Evolutionary conservation across 2,797 vertebrate genomes (phyloP).

Genomic region (Graptemys geographica): DNA sequence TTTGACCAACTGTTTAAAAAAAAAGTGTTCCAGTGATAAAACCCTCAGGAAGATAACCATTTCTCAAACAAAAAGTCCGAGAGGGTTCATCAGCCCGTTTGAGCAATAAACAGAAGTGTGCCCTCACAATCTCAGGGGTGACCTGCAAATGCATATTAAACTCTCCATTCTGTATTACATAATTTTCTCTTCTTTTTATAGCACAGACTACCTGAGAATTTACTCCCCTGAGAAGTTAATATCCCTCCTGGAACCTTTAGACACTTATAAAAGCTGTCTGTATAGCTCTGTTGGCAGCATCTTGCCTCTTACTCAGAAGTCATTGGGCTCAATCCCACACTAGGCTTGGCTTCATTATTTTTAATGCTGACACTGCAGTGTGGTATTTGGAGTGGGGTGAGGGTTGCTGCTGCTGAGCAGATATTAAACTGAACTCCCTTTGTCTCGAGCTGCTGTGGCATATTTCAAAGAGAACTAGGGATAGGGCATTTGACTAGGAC

Average conservation of each 20-base stretch:
- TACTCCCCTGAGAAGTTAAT: background rate
- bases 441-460: background rate
- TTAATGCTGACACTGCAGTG: background rate
- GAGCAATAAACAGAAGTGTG: background rate
- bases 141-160: background rate
- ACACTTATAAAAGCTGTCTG: too few species aligned
- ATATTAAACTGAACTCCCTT: background rate
- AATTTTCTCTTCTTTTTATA: background rate
- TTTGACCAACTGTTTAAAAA: constrained; percentile 41
- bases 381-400: background rate
- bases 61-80: constrained; percentile 30
- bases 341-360: background rate
- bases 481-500: background rate
- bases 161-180: background rate
- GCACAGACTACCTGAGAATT: background rate
- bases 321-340: background rate
- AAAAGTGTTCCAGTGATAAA: constrained; percentile 19
- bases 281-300: background rate
- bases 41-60: constrained; percentile 20
- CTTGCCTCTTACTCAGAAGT: background rate
- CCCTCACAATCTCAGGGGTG: background rate
- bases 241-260: background rate
- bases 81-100: background rate
- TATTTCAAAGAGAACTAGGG: background rate
- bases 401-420: background rate